phyloP scores from a whole-genome alignment of 2,888 invertebrate genomes.

The Thalpophila matura region DNA sequence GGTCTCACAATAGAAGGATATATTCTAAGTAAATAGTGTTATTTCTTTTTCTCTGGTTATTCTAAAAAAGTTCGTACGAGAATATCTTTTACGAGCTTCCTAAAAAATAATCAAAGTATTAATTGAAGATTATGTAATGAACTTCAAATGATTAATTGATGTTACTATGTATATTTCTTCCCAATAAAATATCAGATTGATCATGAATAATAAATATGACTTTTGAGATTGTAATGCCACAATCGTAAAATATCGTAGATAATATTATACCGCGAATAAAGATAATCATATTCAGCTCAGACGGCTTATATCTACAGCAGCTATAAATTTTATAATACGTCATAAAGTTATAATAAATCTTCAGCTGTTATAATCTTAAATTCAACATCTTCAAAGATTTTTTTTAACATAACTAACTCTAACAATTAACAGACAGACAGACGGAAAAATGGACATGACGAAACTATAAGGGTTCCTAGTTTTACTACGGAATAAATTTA shows the following conservation, averaged over 20 bases:
- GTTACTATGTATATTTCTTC: neutral
- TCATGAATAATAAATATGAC: neutral
- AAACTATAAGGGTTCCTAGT: too few species aligned
- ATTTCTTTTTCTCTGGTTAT: neutral
- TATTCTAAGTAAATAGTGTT: constrained; percentile 16
- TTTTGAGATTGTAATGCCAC: neutral
- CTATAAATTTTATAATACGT: constrained; percentile 26
- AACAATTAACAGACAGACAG: too few species aligned
- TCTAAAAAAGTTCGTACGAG: neutral
- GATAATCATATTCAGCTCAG: constrained; percentile 22
- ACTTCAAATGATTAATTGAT: neutral
- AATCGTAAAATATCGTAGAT: neutral
- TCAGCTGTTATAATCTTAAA: neutral
- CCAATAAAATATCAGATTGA: neutral
- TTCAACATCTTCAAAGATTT: neutral
- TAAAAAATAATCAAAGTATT: neutral
- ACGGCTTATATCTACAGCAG: constrained; percentile 6
- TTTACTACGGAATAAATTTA: too few species aligned
- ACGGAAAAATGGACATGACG: too few species aligned
- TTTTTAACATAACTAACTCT: too few species aligned
- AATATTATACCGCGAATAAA: neutral
- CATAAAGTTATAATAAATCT: constrained; percentile 27
- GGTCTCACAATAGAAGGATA: constrained; percentile 22
- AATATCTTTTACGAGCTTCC: neutral
- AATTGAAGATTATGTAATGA: neutral